Conservation (phyloP, 1,140 invertebrate species). For the Temnothorax curvispinosus region DNA sequence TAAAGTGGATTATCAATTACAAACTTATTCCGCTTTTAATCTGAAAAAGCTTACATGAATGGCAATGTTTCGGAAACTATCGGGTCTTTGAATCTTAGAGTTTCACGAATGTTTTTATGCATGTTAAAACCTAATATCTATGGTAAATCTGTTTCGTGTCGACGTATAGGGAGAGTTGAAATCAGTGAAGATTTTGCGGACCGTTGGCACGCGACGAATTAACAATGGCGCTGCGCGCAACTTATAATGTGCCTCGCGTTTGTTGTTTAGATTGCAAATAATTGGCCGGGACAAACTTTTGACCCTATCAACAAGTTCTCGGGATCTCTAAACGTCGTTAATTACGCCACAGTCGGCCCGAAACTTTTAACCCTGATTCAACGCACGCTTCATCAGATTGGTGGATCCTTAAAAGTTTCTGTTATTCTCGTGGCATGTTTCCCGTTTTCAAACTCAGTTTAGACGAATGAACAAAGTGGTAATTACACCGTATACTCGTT, state of each 20-base stretch:
- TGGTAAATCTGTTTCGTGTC: neutral
- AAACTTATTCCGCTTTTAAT: neutral
- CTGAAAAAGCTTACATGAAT: neutral
- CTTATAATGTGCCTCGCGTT: slow-evolving; percentile 62
- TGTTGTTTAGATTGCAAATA: slow-evolving; percentile 71
- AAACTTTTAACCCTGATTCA: slow-evolving; percentile 68
- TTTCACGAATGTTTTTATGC: neutral
- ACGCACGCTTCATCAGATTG: slow-evolving; percentile 39
- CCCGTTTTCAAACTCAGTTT: slow-evolving; percentile 52
- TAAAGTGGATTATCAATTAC: neutral
- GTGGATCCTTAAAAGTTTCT: slow-evolving; percentile 49
- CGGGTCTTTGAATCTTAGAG: neutral
- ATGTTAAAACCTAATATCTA: neutral
- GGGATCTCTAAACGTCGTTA: slow-evolving; percentile 68
- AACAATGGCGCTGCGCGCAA: slow-evolving; percentile 13
- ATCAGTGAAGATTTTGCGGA: slow-evolving; percentile 7
- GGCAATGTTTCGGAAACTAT: neutral
- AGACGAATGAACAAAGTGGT: slow-evolving; percentile 45
- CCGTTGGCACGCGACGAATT: slow-evolving; percentile 14
- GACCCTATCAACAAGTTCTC: slow-evolving; percentile 58
- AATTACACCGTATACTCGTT: slow-evolving; percentile 62
- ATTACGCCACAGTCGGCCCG: slow-evolving; percentile 58
- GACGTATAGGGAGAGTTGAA: neutral
- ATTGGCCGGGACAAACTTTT: slow-evolving; percentile 60
- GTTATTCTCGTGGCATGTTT: slow-evolving; percentile 47